Conservation (phyloP, 2,797 vertebrate genomes). For the Esox lucius region DNA sequence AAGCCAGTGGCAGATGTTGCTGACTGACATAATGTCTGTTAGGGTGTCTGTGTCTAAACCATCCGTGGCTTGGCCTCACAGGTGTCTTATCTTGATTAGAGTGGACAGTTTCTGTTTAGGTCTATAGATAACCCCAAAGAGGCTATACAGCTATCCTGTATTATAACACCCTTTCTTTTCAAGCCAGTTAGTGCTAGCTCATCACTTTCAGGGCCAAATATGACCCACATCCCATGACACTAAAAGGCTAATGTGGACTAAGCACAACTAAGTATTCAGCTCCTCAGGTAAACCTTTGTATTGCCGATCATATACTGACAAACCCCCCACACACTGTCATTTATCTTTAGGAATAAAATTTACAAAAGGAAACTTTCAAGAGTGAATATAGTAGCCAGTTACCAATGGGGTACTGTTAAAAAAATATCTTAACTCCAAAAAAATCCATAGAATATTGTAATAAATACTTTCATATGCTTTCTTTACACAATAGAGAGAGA, state of each 20-base stretch:
- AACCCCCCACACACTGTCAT: too few relatives aligned
- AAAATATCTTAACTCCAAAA: not conserved
- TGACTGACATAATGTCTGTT: not conserved
- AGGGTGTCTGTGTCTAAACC: conserved; percentile 27
- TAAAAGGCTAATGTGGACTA: conserved; percentile 42
- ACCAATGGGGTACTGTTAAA: too few relatives aligned
- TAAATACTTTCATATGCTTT: too few relatives aligned
- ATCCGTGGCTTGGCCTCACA: conserved; percentile 19
- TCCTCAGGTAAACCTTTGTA: not conserved
- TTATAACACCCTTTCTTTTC: not conserved
- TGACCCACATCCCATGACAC: not conserved
- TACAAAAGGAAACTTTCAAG: too few relatives aligned
- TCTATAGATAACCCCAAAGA: conserved; percentile 45
- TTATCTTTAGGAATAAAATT: too few relatives aligned
- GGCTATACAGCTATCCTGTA: not conserved
- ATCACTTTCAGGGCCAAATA: not conserved
- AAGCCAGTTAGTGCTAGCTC: not conserved
- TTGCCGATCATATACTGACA: not conserved
- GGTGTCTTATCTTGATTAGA: conserved; percentile 40
- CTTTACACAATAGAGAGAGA: too few relatives aligned
- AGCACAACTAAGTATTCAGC: conserved; percentile 23
- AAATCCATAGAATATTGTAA: not conserved
- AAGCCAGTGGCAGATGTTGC: not conserved
- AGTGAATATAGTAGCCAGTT: too few relatives aligned
- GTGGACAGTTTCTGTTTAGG: conserved; percentile 41